These are phyloP conservation scores for Lobophora halterata DNA, from an alignment of 2,888 invertebrate genomes.

Conservation along the genomic window DNA sequence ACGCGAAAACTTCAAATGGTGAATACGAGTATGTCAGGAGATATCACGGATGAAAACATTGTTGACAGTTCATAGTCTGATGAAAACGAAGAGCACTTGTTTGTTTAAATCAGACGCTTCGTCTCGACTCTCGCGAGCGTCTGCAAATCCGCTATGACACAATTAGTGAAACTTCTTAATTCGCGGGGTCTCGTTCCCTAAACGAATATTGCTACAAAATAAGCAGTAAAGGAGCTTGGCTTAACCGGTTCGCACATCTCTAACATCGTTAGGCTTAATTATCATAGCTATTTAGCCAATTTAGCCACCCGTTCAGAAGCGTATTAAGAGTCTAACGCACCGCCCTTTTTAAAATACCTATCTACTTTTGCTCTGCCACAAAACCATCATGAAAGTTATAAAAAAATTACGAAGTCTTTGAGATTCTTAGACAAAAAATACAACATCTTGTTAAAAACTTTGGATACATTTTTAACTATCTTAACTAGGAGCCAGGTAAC, in stretches of 20 bases:
- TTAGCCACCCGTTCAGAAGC: constrained; percentile 49
- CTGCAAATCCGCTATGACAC: constrained; percentile 36
- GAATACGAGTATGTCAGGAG: constrained; percentile 28
- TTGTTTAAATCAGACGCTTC: constrained; percentile 45
- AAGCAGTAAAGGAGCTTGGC: constrained; percentile 64
- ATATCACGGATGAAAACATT: constrained; percentile 24
- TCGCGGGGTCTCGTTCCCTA: constrained; percentile 50
- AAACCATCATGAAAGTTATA: too few relatives aligned
- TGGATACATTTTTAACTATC: constrained; percentile 36
- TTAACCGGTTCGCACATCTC: constrained; percentile 71
- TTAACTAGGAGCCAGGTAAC: constrained; percentile 25
- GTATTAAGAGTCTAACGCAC: constrained; percentile 39
- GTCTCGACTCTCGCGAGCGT: constrained; percentile 30
- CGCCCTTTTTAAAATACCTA: constrained; percentile 30
- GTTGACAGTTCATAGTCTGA: constrained; percentile 33
- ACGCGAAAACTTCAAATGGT: constrained; percentile 28
- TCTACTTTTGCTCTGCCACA: too few relatives aligned
- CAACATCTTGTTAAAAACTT: constrained; percentile 28
- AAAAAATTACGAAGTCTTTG: too few relatives aligned
- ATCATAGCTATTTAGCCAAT: constrained; percentile 64
- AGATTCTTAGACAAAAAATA: too few relatives aligned
- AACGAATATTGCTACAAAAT: constrained; percentile 69
- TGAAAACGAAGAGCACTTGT: constrained; percentile 42
- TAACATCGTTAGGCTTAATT: constrained; percentile 68
- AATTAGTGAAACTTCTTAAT: constrained; percentile 69